Conservation (phyloP, 2,797 vertebrate genomes). For the Australoheros facetus region DNA sequence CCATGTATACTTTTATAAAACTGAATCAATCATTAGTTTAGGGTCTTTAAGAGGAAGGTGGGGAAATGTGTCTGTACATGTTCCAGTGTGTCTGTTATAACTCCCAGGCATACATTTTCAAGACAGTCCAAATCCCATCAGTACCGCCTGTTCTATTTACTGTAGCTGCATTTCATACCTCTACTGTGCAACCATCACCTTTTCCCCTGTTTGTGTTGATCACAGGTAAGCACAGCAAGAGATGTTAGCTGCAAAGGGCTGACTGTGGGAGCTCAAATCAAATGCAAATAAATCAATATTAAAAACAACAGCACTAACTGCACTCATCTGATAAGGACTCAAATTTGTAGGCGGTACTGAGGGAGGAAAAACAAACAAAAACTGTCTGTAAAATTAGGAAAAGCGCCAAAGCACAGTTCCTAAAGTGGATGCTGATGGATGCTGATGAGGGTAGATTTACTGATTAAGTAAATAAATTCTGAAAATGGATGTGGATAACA, state of each 20-base stretch:
- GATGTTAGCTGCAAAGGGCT: background rate
- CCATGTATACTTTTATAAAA: background rate
- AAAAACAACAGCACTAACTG: background rate
- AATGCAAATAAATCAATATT: background rate
- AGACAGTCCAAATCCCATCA: accelerated
- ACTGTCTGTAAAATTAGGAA: too few species aligned
- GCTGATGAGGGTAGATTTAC: background rate
- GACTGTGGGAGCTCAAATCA: background rate
- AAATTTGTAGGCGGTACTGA: background rate
- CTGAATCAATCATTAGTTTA: background rate
- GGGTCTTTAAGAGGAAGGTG: background rate
- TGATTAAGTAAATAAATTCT: background rate
- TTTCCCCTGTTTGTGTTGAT: background rate
- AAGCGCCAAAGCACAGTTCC: background rate
- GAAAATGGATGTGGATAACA: background rate
- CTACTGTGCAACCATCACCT: accelerated
- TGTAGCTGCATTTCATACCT: background rate
- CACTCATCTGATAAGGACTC: background rate
- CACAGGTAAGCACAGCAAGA: background rate
- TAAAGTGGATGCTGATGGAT: background rate
- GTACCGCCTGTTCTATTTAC: background rate
- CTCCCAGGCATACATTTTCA: background rate
- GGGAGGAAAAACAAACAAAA: too few species aligned
- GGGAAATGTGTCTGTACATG: background rate
- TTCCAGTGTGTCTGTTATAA: background rate